Conservation (phyloP, 1,140 invertebrate genomes). For the Pseudomyrmex sp. region DNA sequence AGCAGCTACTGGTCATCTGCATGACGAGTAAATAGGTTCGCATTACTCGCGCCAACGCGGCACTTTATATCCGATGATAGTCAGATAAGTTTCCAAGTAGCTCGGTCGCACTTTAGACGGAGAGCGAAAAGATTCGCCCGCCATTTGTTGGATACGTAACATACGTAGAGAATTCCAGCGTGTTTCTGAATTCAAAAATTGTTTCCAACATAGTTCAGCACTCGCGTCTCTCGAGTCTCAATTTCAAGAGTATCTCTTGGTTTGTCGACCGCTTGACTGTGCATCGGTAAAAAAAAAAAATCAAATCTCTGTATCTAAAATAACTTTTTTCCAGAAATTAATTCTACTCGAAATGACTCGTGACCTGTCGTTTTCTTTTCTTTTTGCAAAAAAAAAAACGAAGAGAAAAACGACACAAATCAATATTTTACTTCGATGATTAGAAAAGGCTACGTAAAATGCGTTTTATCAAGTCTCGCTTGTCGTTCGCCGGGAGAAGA, state of each 20-base stretch:
- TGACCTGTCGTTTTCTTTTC: no score
- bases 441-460: no score
- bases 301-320: no score
- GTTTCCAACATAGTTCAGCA: not conserved
- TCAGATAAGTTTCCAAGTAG: conserved; percentile 70
- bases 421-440: no score
- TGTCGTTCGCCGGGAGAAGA: not conserved
- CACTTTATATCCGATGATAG: conserved; percentile 76
- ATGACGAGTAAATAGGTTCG: conserved; percentile 81
- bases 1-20: conserved; percentile 80
- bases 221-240: no score
- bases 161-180: not conserved
- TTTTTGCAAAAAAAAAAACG: no score
- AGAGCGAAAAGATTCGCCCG: conserved; percentile 16
- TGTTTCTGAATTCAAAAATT: not conserved
- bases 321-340: no score
- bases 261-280: no score
- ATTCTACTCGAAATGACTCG: no score
- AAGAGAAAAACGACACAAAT: no score
- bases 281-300: no score
- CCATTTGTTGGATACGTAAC: conserved; percentile 22
- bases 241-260: no score
- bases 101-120: not conserved
- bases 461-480: not conserved
- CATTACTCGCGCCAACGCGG: conserved; percentile 76